Percentiles rank a stretch among this genome's conserved stretches.
phyloP scores from a whole-genome alignment of 1,140 invertebrate species.

The Carcinoscorpius rotundicauda region DNA sequence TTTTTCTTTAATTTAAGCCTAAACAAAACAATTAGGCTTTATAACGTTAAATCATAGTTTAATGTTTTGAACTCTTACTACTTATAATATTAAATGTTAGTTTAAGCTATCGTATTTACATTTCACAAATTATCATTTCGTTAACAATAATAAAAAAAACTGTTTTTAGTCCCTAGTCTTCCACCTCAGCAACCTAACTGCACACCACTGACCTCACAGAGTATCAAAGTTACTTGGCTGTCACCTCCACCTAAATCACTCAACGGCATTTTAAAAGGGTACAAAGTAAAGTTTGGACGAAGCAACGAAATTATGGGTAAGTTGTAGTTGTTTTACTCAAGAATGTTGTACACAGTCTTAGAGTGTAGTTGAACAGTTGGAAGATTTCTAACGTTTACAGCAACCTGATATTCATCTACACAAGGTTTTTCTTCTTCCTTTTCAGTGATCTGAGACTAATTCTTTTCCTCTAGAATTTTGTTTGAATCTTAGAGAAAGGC shows the following conservation, averaged over 20 bases:
- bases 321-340: too few species aligned
- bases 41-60: not conserved
- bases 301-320: too few species aligned
- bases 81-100: not conserved
- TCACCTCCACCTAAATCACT: slow-evolving; percentile 76
- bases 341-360: too few species aligned
- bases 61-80: not conserved
- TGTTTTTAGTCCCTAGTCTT: slow-evolving; percentile 60
- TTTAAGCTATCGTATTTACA: not conserved
- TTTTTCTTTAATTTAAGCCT: not conserved
- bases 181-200: slow-evolving; percentile 82
- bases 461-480: too few species aligned
- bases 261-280: slow-evolving; percentile 89
- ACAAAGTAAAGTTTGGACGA: slow-evolving; percentile 66
- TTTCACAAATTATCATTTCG: not conserved
- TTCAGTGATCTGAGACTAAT: too few species aligned
- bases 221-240: slow-evolving; percentile 86
- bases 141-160: too few species aligned
- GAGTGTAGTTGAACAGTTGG: too few species aligned
- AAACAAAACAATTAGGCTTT: not conserved
- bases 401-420: too few species aligned
- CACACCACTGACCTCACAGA: slow-evolving; percentile 81
- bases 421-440: too few species aligned
- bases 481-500: too few species aligned
- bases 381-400: too few species aligned